Evolutionary conservation across 2,888 invertebrate genomes (phyloP).

Genomic region (Plebejus anna): DNA sequence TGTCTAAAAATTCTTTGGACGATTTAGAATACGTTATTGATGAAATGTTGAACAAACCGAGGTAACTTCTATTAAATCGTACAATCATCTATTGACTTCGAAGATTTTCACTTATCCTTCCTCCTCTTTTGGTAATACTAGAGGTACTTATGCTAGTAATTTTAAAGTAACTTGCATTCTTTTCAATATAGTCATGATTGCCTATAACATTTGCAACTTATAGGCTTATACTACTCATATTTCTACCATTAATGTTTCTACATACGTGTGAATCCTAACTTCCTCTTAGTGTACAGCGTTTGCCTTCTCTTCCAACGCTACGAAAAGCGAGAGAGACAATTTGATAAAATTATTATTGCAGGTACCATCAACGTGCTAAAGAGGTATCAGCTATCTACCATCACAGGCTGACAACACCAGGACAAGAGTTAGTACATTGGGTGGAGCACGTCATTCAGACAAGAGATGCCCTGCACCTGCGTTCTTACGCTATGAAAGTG

Average conservation of each 20-base stretch:
- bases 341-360: constrained; percentile 36
- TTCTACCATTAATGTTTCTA: too few relatives aligned
- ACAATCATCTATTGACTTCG: too few relatives aligned
- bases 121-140: too few relatives aligned
- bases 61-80: constrained; percentile 35
- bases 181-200: too few relatives aligned
- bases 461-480: constrained; percentile 50
- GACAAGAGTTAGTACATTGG: constrained; percentile 52
- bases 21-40: constrained; percentile 45
- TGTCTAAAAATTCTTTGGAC: constrained; percentile 41
- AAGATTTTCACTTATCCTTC: too few relatives aligned
- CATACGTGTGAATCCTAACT: too few relatives aligned
- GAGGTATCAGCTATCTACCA: constrained; percentile 52
- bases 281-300: too few relatives aligned
- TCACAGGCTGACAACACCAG: constrained; percentile 48
- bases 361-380: constrained; percentile 48
- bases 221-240: too few relatives aligned
- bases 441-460: constrained; percentile 54
- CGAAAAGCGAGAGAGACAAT: not conserved
- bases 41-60: constrained; percentile 41
- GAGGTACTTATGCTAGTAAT: too few relatives aligned
- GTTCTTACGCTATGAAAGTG: constrained; percentile 48
- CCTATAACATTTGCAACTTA: too few relatives aligned
- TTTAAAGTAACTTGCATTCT: too few relatives aligned
- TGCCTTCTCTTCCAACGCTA: too few relatives aligned